These are phyloP conservation scores for Carassius carassius DNA, from an alignment of 2,113 vertebrate species.

Conservation along the genomic window DNA sequence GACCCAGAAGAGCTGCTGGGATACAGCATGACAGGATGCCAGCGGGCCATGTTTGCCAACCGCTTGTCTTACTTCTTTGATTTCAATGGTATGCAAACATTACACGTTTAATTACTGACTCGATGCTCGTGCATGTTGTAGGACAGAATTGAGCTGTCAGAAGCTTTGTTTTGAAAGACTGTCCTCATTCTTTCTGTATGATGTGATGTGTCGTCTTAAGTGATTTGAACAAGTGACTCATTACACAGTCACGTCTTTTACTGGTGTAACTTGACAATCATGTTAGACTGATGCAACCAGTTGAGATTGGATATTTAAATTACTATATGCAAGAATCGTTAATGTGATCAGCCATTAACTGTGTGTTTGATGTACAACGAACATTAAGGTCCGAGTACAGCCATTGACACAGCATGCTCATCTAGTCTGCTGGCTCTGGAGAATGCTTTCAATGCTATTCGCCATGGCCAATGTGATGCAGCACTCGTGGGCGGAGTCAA, in stretches of 20 bases:
- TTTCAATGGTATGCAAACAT: slow-evolving; percentile 79
- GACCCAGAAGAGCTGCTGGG: slow-evolving; percentile 93
- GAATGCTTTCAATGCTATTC: slow-evolving; percentile 86
- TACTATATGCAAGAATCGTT: not conserved
- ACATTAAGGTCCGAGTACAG: slow-evolving; percentile 86
- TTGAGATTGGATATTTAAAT: not conserved
- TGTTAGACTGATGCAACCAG: not conserved
- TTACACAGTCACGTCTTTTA: not conserved
- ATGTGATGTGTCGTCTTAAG: not conserved
- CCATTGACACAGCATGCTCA: slow-evolving; percentile 95
- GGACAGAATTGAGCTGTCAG: not conserved
- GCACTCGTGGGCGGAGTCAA: slow-evolving; percentile 92
- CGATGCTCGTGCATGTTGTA: not conserved
- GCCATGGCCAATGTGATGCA: slow-evolving; percentile 78
- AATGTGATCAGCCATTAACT: not conserved
- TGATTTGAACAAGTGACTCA: slow-evolving; percentile 15
- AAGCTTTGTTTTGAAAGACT: not conserved
- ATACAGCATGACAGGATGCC: slow-evolving; percentile 98
- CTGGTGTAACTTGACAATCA: not conserved
- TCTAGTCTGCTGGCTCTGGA: slow-evolving; percentile 90
- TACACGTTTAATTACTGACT: not conserved
- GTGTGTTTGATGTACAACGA: not conserved
- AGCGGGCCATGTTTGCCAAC: slow-evolving; percentile 96
- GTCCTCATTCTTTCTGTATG: not conserved
- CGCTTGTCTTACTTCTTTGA: slow-evolving; percentile 94